phyloP scores from a whole-genome alignment of 30 jellyfish, hydroid and myxozoan species.

The Turritopsis rubra region DNA sequence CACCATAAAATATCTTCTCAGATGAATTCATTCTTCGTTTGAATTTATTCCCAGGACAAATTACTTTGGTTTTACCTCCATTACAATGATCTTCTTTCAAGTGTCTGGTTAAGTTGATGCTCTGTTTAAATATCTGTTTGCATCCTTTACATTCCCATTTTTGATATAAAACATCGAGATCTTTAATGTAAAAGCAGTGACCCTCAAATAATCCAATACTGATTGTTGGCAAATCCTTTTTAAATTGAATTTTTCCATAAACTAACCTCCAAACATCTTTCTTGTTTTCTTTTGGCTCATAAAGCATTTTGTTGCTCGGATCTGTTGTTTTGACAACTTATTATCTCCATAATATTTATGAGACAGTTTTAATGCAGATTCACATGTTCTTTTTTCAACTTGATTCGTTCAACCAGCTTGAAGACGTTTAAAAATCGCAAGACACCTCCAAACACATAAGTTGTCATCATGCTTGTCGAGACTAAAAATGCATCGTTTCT shows the following conservation, averaged over 20 bases:
- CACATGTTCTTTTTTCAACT: background rate
- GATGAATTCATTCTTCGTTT: background rate
- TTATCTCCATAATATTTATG: background rate
- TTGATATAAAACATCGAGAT: background rate
- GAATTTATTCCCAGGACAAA: background rate
- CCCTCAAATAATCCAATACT: background rate
- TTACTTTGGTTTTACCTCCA: background rate
- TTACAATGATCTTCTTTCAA: background rate
- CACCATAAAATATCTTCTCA: background rate
- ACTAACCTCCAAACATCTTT: background rate
- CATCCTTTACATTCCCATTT: background rate
- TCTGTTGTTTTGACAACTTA: background rate
- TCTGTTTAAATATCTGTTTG: background rate
- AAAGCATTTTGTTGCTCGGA: background rate
- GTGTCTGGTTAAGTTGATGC: background rate
- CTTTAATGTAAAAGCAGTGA: background rate
- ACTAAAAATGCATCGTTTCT: conserved; percentile 5
- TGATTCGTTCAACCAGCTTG: conserved; percentile 1
- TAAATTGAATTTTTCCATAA: background rate
- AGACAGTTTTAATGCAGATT: background rate
- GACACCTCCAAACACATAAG: conserved; percentile 26
- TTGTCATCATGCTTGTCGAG: conserved; percentile 7
- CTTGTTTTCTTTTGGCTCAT: background rate
- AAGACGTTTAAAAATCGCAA: background rate
- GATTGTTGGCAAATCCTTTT: background rate